These are phyloP conservation scores for Stenolophus ochropezus DNA, from an alignment of 2,888 invertebrate genomes.

Conservation along the genomic window DNA sequence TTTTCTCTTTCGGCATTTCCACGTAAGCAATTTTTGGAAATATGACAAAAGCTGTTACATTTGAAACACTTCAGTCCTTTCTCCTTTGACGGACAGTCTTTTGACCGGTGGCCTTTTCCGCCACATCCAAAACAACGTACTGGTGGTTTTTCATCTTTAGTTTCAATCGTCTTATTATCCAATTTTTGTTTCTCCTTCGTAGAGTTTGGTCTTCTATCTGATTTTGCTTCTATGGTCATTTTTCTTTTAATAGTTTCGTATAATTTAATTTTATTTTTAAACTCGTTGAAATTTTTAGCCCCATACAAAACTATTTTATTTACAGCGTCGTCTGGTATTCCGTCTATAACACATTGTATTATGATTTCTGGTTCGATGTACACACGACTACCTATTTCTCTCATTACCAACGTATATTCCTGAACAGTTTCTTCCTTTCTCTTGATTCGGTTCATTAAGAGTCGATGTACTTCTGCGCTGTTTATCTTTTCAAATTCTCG, in stretches of 20 bases:
- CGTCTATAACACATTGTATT: no score
- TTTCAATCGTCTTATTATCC: neutral
- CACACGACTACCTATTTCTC: conserved; percentile 62
- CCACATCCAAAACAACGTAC: conserved; percentile 14
- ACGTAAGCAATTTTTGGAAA: neutral
- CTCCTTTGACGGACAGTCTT: neutral
- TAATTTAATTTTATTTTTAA: conserved; percentile 20
- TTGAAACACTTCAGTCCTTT: conserved; percentile 4
- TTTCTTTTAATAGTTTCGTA: conserved; percentile 7
- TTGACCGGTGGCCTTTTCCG: neutral
- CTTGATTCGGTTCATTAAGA: conserved; percentile 62
- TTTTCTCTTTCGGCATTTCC: neutral
- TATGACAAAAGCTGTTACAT: neutral
- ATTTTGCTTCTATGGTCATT: neutral
- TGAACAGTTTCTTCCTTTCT: conserved; percentile 64
- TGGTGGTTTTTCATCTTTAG: neutral
- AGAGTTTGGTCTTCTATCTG: no score
- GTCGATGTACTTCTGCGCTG: conserved; percentile 14
- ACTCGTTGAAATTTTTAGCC: conserved; percentile 10
- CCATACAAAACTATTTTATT: conserved; percentile 36
- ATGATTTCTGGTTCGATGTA: neutral
- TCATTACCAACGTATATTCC: conserved; percentile 64
- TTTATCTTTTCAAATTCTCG: conserved; percentile 40
- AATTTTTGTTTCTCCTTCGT: neutral
- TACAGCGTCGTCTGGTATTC: conserved; percentile 24